Evolutionary conservation across 2,797 vertebrate genomes (phyloP).

Genomic region (Spea hammondii): DNA sequence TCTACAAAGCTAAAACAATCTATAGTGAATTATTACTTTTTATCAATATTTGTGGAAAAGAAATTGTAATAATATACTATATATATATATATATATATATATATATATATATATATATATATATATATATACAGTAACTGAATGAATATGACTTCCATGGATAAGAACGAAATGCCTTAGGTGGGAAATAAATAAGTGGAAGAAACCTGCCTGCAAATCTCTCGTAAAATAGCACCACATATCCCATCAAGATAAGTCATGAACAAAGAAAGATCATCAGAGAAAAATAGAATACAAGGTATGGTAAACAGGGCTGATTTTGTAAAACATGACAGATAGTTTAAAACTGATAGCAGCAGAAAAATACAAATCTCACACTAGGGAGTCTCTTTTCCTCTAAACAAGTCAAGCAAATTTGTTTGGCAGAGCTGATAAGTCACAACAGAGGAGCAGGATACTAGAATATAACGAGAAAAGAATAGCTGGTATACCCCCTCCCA

Average conservation of each 20-base stretch:
- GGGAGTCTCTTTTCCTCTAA: conserved; percentile 55
- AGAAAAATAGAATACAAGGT: conserved; percentile 40
- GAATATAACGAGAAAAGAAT: conserved; percentile 48
- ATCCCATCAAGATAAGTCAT: conserved; percentile 43
- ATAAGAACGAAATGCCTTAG: too few relatives aligned
- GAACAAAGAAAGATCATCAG: conserved; percentile 54
- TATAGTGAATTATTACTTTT: too few relatives aligned
- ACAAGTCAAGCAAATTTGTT: conserved; percentile 53
- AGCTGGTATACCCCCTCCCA: conserved; percentile 23
- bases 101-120: too few relatives aligned
- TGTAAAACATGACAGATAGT: conserved; percentile 53
- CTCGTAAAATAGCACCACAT: background rate
- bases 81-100: too few relatives aligned
- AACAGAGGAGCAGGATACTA: conserved; percentile 54
- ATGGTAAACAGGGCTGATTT: conserved; percentile 49
- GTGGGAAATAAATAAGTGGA: background rate
- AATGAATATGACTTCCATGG: too few relatives aligned
- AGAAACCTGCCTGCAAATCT: background rate
- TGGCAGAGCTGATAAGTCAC: conserved; percentile 54
- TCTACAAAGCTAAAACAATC: too few relatives aligned
- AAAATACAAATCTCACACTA: conserved; percentile 49
- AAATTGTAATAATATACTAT: too few relatives aligned
- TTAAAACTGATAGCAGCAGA: conserved; percentile 49
- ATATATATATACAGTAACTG: too few relatives aligned
- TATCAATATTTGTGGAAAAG: too few relatives aligned